Conservation (phyloP, 1,140 invertebrate species). For the Eurosta solidaginis region DNA sequence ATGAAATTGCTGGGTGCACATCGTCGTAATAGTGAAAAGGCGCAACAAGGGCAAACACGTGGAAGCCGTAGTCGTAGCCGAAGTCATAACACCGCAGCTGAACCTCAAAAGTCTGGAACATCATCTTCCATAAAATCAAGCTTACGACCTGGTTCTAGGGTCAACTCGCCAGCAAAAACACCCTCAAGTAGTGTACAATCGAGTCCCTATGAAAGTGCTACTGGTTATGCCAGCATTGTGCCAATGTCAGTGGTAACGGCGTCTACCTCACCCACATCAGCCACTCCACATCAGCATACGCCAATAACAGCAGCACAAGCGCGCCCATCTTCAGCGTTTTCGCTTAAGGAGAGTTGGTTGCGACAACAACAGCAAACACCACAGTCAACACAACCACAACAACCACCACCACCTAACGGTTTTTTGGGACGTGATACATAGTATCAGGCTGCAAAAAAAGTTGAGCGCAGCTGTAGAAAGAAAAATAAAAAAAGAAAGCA, state of each 20-base stretch:
- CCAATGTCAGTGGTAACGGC: conserved; percentile 2
- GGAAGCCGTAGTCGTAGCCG: conserved; percentile 32
- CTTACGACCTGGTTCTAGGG: no score
- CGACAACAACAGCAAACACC: conserved; percentile 23
- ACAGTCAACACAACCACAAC: conserved; percentile 34
- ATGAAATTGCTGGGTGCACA: conserved; percentile 52
- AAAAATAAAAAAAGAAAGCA: not conserved
- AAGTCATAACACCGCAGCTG: conserved; percentile 21
- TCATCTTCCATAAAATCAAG: no score
- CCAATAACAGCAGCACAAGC: not conserved
- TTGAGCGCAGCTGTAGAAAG: not conserved
- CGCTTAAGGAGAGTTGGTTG: conserved; percentile 53
- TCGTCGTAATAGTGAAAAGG: conserved; percentile 35
- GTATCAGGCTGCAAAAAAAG: not conserved
- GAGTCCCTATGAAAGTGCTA: not conserved
- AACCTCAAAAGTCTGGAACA: conserved; percentile 31
- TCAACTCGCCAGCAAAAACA: not conserved
- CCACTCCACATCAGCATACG: not conserved
- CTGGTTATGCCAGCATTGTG: not conserved
- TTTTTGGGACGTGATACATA: conserved; percentile 53
- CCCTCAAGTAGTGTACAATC: not conserved
- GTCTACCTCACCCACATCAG: conserved; percentile 14
- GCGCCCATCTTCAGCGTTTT: conserved; percentile 18
- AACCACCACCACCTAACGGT: conserved; percentile 52
- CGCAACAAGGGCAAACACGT: conserved; percentile 41